Conservation (phyloP, 2,888 invertebrate genomes). For the Archips crataeganus region DNA sequence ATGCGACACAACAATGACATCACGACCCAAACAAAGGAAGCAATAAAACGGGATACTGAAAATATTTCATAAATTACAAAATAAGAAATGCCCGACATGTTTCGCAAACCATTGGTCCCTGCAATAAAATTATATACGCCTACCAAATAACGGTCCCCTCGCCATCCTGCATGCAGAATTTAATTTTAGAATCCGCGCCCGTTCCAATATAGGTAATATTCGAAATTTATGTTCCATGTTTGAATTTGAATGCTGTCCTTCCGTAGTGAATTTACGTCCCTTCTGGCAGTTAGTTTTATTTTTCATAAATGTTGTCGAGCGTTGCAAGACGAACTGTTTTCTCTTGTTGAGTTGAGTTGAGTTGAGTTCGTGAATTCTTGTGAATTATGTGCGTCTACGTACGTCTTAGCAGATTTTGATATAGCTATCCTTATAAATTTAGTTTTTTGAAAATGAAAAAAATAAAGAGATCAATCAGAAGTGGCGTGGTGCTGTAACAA, state of each 20-base stretch:
- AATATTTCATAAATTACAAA: conserved; percentile 60
- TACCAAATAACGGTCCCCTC: conserved; percentile 79
- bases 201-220: conserved; percentile 78
- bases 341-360: not conserved
- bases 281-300: conserved; percentile 46
- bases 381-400: too few relatives aligned
- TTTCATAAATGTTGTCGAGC: conserved; percentile 23
- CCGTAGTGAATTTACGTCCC: conserved; percentile 67
- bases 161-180: conserved; percentile 83
- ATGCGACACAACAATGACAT: conserved; percentile 9
- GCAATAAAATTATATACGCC: conserved; percentile 86
- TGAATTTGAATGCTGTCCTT: conserved; percentile 72
- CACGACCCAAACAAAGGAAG: conserved; percentile 30
- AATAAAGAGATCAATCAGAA: too few relatives aligned
- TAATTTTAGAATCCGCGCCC: conserved; percentile 82
- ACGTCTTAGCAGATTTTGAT: too few relatives aligned
- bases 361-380: not conserved
- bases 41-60: conserved; percentile 43
- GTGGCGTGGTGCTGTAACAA: too few relatives aligned
- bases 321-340: conserved; percentile 1
- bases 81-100: conserved; percentile 71
- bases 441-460: too few relatives aligned
- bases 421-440: too few relatives aligned
- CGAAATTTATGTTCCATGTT: conserved; percentile 65
- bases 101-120: conserved; percentile 82